These are phyloP conservation scores for Ianthella basta DNA, from an alignment of 37 sponge, comb jelly and placozoan species.

Conservation along the genomic window DNA sequence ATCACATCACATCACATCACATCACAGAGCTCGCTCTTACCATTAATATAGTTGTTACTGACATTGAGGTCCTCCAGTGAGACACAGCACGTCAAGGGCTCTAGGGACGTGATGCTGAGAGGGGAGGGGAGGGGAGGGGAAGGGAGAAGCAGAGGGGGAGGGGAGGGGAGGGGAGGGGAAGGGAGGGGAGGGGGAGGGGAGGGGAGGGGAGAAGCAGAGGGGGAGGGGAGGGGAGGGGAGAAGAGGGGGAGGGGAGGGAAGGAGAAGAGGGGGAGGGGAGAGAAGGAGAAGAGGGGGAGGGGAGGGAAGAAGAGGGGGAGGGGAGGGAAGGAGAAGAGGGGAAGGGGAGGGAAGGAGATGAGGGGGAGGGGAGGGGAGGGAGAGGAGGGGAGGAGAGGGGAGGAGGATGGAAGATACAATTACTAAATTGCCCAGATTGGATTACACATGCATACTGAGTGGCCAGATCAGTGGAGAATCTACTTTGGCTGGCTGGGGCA, in stretches of 20 bases:
- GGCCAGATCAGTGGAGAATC: no score
- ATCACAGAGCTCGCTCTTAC: slow-evolving; percentile 13
- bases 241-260: not conserved
- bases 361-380: not conserved
- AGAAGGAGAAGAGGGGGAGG: slow-evolving; percentile 30
- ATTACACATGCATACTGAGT: no score
- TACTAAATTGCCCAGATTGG: no score
- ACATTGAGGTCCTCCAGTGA: slow-evolving; percentile 53
- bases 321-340: slow-evolving; percentile 32
- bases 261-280: slow-evolving; percentile 16
- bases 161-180: not conserved
- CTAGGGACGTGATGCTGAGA: slow-evolving; percentile 46
- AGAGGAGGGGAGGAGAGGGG: not conserved
- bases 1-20: not conserved
- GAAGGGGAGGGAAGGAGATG: not conserved
- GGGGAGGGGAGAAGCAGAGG: not conserved
- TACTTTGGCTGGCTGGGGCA: no score
- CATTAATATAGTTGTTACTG: slow-evolving; percentile 56
- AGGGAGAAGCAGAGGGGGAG: not conserved
- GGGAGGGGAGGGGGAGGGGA: not conserved
- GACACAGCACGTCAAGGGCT: slow-evolving; percentile 40
- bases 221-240: not conserved
- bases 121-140: not conserved
- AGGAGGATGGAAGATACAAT: not conserved
- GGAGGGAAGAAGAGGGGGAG: slow-evolving; percentile 1